A percentile compares a stretch with the other conserved stretches of the same genome.
These are phyloP conservation scores for Boloria selene DNA, from an alignment of 2,888 invertebrate genomes.

Conservation along the genomic window DNA sequence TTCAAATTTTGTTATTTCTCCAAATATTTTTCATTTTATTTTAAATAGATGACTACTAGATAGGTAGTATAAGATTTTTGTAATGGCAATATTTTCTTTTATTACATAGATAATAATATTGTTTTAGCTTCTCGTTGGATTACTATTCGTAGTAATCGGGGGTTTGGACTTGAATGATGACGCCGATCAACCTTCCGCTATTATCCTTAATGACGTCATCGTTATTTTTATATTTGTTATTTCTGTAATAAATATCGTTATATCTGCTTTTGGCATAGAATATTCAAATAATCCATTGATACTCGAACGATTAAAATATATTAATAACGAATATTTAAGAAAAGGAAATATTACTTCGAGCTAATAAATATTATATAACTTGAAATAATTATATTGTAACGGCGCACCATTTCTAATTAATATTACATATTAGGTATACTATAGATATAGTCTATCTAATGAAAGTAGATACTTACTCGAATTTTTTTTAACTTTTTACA, in stretches of 20 bases:
- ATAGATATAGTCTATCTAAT: too few species aligned
- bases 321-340: conserved; percentile 68
- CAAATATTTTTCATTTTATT: too few species aligned
- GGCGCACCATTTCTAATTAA: too few species aligned
- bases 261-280: conserved; percentile 92
- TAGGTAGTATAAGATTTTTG: too few species aligned
- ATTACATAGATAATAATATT: conserved; percentile 42
- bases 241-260: conserved; percentile 90
- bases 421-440: too few species aligned
- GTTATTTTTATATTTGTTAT: conserved; percentile 91
- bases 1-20: too few species aligned
- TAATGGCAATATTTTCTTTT: too few species aligned
- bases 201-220: conserved; percentile 90
- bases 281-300: conserved; percentile 86
- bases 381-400: background rate
- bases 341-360: conserved; percentile 42
- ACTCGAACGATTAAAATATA: conserved; percentile 69
- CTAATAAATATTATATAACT: conserved; percentile 21
- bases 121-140: conserved; percentile 90
- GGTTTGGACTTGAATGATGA: conserved; percentile 91
- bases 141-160: conserved; percentile 91
- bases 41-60: too few species aligned
- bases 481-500: too few species aligned
- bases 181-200: conserved; percentile 88
- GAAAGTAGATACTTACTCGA: too few species aligned